Evolutionary conservation across 2,113 vertebrate genomes (phyloP).

Genomic region (Struthio camelus): DNA sequence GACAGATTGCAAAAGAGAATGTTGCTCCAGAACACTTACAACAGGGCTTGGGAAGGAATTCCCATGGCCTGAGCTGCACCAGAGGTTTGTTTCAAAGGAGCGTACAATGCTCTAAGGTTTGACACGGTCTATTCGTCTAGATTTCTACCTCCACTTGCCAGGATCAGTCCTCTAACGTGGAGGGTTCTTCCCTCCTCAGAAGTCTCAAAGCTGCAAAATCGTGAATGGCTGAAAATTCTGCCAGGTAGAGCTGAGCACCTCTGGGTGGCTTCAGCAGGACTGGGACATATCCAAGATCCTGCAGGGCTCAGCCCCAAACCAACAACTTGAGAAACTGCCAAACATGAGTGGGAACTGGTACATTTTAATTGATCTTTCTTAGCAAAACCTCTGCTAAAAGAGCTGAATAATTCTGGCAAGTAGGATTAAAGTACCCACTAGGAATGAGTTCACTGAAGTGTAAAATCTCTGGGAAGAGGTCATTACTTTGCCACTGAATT

Average conservation of each 20-base stretch:
- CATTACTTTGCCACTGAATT: neutral
- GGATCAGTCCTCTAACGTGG: neutral
- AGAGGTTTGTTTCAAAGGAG: neutral
- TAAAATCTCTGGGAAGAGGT: neutral
- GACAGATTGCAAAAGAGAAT: neutral
- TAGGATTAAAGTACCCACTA: neutral
- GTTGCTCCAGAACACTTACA: neutral
- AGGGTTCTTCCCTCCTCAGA: neutral
- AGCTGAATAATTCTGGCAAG: neutral
- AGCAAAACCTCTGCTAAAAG: neutral
- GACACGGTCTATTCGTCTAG: neutral
- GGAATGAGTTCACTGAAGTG: neutral
- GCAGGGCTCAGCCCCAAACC: neutral
- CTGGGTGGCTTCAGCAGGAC: neutral
- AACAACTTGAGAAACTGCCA: neutral
- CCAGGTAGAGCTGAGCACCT: neutral
- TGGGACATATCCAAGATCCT: neutral
- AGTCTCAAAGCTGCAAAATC: neutral
- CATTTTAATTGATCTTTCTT: neutral
- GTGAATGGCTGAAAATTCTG: neutral
- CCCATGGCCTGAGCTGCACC: neutral
- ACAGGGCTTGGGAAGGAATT: neutral
- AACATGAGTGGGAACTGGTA: neutral
- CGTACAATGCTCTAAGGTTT: neutral
- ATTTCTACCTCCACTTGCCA: neutral